A percentile compares a stretch with the other conserved stretches of the same genome.
phyloP scores from a whole-genome alignment of 2,888 invertebrate genomes.

The Orthosia cruda region DNA sequence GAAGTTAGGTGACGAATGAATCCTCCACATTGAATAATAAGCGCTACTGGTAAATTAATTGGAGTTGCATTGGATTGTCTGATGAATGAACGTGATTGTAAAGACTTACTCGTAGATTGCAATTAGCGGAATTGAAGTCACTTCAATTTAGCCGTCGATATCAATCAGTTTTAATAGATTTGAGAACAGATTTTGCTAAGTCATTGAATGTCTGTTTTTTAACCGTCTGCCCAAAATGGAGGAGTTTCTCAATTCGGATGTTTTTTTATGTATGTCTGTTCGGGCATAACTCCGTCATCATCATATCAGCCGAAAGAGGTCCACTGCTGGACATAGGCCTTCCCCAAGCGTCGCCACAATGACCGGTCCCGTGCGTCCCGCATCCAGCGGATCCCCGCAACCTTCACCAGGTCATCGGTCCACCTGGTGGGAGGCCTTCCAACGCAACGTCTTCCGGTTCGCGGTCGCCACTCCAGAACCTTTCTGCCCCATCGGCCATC shows the following conservation, averaged over 20 bases:
- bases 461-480: too few species aligned
- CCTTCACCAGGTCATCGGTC: too few species aligned
- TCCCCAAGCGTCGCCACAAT: too few species aligned
- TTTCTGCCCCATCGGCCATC: too few species aligned
- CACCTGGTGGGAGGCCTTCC: too few species aligned
- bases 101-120: conserved; percentile 22
- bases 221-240: too few species aligned
- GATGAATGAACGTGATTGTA: not conserved
- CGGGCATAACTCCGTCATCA: too few species aligned
- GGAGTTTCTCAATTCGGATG: not conserved
- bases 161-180: conserved; percentile 36
- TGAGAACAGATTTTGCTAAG: not conserved
- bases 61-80: conserved; percentile 37
- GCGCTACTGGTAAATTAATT: conserved; percentile 35
- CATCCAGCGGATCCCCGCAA: too few species aligned
- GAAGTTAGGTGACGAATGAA: conserved; percentile 1
- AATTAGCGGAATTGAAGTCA: conserved; percentile 29
- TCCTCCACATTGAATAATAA: conserved; percentile 6
- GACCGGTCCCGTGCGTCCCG: too few species aligned
- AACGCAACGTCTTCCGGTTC: too few species aligned
- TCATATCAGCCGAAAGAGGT: too few species aligned
- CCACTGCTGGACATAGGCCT: too few species aligned
- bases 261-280: not conserved
- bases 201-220: not conserved
- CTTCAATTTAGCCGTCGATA: conserved; percentile 35